phyloP scores from a whole-genome alignment of 2,888 invertebrate genomes.

The Dione vanillae region DNA sequence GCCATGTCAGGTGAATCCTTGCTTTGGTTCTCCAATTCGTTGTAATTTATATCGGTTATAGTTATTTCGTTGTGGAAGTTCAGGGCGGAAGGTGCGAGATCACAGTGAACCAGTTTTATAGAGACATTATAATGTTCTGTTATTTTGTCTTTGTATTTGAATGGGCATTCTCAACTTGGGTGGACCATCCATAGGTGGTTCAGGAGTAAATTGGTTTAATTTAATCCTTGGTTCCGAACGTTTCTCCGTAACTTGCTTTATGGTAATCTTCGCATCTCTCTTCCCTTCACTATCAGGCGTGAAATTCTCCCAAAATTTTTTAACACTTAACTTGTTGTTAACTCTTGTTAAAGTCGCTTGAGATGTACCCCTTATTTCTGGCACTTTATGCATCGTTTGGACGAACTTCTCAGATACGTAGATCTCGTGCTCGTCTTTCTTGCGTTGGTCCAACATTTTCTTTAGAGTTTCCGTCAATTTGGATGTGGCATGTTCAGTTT shows the following conservation, averaged over 20 bases:
- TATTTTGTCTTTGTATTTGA: conserved; percentile 53
- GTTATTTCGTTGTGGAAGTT: conserved; percentile 21
- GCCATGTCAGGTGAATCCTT: conserved; percentile 69
- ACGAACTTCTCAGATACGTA: conserved; percentile 53
- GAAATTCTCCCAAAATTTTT: conserved; percentile 73
- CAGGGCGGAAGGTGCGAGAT: conserved; percentile 18
- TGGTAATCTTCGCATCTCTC: conserved; percentile 50
- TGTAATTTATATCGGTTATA: conserved; percentile 32
- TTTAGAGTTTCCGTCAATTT: conserved; percentile 70
- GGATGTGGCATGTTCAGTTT: conserved; percentile 61
- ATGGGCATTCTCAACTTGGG: conserved; percentile 61
- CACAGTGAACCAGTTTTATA: conserved; percentile 55
- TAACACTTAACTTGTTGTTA: conserved; percentile 58
- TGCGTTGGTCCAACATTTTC: conserved; percentile 64
- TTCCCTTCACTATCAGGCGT: conserved; percentile 57
- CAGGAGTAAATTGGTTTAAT: conserved; percentile 58
- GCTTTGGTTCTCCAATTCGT: conserved; percentile 42
- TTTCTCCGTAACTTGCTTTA: conserved; percentile 49
- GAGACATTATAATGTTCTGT: conserved; percentile 52
- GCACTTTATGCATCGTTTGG: conserved; percentile 61
- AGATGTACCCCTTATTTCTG: conserved; percentile 11
- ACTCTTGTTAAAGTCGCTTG: conserved; percentile 56
- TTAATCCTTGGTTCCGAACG: conserved; percentile 55
- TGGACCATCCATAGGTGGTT: background rate
- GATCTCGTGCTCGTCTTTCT: conserved; percentile 42